Base-by-base conservation (phyloP, 2,888 invertebrate species). In the Idaea biselata region DNA sequence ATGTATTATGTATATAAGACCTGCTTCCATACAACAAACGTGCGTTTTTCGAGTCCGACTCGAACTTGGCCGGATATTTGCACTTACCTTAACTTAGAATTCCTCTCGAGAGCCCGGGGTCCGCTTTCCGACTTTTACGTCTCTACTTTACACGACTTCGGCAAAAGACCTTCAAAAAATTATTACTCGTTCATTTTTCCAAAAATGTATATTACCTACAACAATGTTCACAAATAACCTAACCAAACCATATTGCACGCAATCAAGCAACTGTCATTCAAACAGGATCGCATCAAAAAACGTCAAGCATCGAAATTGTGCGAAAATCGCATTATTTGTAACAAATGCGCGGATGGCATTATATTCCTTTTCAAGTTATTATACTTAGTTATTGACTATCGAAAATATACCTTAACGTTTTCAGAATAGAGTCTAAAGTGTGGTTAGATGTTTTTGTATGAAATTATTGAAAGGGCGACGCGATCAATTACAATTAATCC, bases 401-500 rank as follows among this genome's bases (percentile, higher is more conserved):
- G 11, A 44, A 14, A 44, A 44, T 44, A 44, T 44, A 44, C 44
- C 11, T 14, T 44, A 5, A 0, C 11, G 2, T 8, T 11, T 44
- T 8, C 44, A 44, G 0, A 14, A 14, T 44, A 44, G 44, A 8
- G 44, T 44, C 14, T 3, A 44, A 44, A 14, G 44, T 25, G 1
- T 25, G 5, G 25, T 25, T 25, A 3, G 25, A 3, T 44, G 44
- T 44, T 44, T n/a, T 44, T 44, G 44, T 7, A 44, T 44, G 44
- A 44, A 44, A 44, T 44, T 4, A 8, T 44, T 68, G 75, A 74
- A 81, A 87, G 88, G 85, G 85, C 79, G 74, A 76, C 67, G 77
- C 83, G 86, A 90, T 90, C 87, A 83, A 85, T 89, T 88, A 88
- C 89, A 74, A 73, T 69, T 89, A 90, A 90, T 85, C 89, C 80